These are phyloP conservation scores for Lumbricus terrestris DNA, from an alignment of 2,888 invertebrate species.

Conservation along the genomic window DNA sequence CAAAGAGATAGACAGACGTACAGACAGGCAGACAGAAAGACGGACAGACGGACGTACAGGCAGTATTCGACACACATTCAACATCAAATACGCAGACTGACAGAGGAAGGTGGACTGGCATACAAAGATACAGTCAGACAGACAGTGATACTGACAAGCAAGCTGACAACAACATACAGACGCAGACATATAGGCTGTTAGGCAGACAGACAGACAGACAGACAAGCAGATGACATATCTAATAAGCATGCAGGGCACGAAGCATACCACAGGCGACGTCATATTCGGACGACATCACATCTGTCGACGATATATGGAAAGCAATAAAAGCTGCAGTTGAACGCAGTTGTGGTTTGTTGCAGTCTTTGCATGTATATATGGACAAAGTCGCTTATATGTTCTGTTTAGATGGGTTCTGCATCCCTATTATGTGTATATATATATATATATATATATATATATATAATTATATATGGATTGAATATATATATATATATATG, in stretches of 20 bases:
- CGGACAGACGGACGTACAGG: too few species aligned
- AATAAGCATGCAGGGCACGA: background rate
- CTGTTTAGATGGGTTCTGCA: too few species aligned
- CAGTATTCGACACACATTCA: too few species aligned
- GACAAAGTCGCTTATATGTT: too few species aligned
- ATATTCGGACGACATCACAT: background rate
- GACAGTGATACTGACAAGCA: background rate
- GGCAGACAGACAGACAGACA: background rate
- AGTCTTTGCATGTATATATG: background rate
- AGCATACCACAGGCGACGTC: background rate
- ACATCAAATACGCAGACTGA: too few species aligned
- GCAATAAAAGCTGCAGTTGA: background rate
- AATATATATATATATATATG: too few species aligned
- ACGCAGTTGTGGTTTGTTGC: background rate
- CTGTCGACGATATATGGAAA: background rate
- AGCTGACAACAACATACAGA: too few species aligned
- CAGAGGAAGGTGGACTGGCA: too few species aligned
- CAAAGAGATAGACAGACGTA: too few species aligned
- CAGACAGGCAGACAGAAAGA: background rate
- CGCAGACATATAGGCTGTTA: background rate
- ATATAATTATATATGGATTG: too few species aligned
- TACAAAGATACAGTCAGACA: background rate
- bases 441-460: too few species aligned
- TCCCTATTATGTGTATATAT: too few species aligned
- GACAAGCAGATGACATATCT: background rate